Percentiles rank a stretch among this genome's conserved stretches.
Conservation (phyloP, 1,140 invertebrate species). For the Diorhabda elongata region DNA sequence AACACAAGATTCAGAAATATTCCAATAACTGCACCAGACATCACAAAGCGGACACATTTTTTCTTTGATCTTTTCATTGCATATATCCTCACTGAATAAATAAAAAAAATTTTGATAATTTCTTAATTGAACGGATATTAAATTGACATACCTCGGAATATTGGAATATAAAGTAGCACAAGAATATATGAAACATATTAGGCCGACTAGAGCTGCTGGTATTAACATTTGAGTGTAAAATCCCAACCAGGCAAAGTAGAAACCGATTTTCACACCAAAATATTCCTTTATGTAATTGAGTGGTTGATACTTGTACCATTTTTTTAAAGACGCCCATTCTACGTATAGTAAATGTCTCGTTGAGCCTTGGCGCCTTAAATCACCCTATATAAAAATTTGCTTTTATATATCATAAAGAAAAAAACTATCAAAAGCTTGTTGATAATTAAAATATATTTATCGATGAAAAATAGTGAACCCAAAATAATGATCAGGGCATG, state of each 20-base stretch:
- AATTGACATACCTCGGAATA: constrained; percentile 60
- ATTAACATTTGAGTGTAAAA: constrained; percentile 93
- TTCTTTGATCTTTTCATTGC: constrained; percentile 56
- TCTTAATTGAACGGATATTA: neutral
- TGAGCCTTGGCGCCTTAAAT: constrained; percentile 61
- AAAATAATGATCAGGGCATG: too few species aligned
- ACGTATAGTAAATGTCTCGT: constrained; percentile 74
- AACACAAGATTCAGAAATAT: constrained; percentile 78
- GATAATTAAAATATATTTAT: too few species aligned
- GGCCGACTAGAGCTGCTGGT: constrained; percentile 77
- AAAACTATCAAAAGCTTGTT: too few species aligned
- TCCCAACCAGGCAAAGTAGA: constrained; percentile 97
- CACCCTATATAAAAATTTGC: constrained; percentile 56
- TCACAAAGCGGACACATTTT: constrained; percentile 86
- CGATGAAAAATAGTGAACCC: too few species aligned
- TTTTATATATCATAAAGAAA: too few species aligned
- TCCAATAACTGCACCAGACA: constrained; percentile 82
- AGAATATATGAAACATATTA: constrained; percentile 79
- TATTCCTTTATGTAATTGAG: constrained; percentile 85
- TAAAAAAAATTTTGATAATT: neutral
- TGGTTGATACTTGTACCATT: constrained; percentile 82
- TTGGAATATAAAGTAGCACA: constrained; percentile 67
- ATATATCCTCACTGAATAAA: constrained; percentile 73
- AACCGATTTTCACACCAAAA: constrained; percentile 87
- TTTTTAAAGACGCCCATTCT: constrained; percentile 80